Base-by-base conservation (phyloP, 2,113 vertebrate species). In the Cyanoramphus novaezelandiae region DNA sequence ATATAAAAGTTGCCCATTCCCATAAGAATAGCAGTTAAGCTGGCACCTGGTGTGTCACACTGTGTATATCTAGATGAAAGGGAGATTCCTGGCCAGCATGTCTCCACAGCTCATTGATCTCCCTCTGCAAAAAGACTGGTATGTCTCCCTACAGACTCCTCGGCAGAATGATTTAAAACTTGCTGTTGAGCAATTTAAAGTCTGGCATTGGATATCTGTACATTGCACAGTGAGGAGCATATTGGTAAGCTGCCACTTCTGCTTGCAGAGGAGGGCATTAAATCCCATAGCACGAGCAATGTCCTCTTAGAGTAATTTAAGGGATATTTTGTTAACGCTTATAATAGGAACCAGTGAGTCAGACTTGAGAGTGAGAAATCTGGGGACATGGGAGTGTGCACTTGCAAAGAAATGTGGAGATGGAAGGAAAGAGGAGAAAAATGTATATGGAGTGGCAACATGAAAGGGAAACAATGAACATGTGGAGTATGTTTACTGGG, bases 81-180 rank as follows among this genome's bases (percentile, higher is more conserved):
- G 78, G 93, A 92, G 79, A 95, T 96, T 96, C 93, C 97, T 96
- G 98, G 97, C 96, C 97, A 97, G 46, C 74, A 6, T 92, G 98
- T 97, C 98, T 98, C 97, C 97, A 94, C 92, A 95, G 97, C 82
- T 97, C 97, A 98, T 98, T 97, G 98, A 98, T 97, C 96, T 97
- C 95, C 70, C 94, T 93, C 96, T 97, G 95, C 91, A 97, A 94
- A 97, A 97, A 97, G 96, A 94, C 96, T 93, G 96, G 83, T 97
- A 94, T 97, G 97, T 97, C 96, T 98, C 97, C 98, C 96, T 95
- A 91, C 95, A 97, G 94, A 97, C 90, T 96, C 86, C 91, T 97
- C 64, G 19, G 92, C 92, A 92, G 79, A 92, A 97, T 97, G 97
- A 98, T 97, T 98, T 98, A 98, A 97, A 97, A 97, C 97, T 97